phyloP scores from a whole-genome alignment of 2,888 invertebrate genomes.

The Empis livida region DNA sequence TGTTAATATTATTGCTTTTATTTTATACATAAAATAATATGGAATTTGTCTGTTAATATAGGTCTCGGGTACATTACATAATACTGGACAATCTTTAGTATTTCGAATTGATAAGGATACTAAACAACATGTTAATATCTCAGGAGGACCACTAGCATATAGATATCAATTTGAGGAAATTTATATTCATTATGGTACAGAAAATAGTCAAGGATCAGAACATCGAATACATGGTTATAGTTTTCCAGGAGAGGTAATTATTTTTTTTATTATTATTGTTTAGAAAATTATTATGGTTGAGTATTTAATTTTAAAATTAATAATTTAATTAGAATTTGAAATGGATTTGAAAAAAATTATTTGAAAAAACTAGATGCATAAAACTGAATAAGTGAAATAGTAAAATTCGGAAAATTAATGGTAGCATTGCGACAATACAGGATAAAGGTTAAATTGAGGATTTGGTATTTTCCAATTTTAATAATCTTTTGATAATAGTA shows the following conservation, averaged over 20 bases:
- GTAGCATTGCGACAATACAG: too few relatives aligned
- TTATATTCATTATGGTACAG: conserved; percentile 88
- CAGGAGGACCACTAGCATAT: conserved; percentile 91
- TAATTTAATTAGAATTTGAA: too few relatives aligned
- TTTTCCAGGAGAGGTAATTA: conserved; percentile 95
- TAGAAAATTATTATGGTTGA: too few relatives aligned
- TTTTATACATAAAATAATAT: background rate
- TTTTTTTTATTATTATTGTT: conserved; percentile 10
- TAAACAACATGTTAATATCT: conserved; percentile 86
- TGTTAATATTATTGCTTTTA: background rate
- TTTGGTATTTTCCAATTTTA: too few relatives aligned
- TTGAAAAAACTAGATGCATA: too few relatives aligned
- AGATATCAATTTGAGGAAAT: conserved; percentile 91
- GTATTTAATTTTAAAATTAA: too few relatives aligned
- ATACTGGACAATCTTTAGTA: conserved; percentile 89
- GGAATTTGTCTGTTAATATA: conserved; percentile 27
- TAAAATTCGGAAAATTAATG: too few relatives aligned
- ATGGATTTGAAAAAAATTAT: too few relatives aligned
- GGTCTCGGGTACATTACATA: conserved; percentile 80
- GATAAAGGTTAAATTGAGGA: too few relatives aligned
- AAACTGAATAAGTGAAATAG: too few relatives aligned
- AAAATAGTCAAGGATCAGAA: conserved; percentile 85
- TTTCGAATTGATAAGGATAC: conserved; percentile 84
- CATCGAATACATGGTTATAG: conserved; percentile 90
- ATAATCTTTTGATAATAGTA: too few relatives aligned